These are phyloP conservation scores for Hippasteria phrygiana DNA, from an alignment of 53 echinoderm and acorn worm species.

Conservation along the genomic window DNA sequence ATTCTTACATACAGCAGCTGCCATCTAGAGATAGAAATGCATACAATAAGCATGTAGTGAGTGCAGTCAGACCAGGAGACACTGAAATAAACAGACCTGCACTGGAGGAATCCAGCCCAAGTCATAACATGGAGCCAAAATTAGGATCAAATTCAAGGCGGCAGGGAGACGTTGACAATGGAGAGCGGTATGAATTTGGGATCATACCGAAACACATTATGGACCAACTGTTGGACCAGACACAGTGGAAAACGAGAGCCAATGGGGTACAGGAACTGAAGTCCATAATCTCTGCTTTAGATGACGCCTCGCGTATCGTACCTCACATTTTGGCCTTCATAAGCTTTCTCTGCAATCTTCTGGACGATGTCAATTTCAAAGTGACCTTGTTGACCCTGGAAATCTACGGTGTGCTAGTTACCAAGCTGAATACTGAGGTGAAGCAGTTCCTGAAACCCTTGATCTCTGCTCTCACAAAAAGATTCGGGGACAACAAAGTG, in stretches of 20 bases:
- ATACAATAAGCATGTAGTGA: conserved; percentile 75
- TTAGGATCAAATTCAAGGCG: conserved; percentile 28
- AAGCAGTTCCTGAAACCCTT: conserved; percentile 89
- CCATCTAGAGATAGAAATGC: conserved; percentile 70
- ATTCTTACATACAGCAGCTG: conserved; percentile 78
- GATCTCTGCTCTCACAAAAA: conserved; percentile 87
- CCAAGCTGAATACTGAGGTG: conserved; percentile 79
- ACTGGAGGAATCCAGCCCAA: conserved; percentile 32
- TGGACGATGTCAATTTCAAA: conserved; percentile 97
- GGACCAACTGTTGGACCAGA: conserved; percentile 84
- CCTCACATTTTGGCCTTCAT: conserved; percentile 88
- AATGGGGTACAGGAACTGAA: conserved; percentile 86
- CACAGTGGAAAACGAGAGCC: conserved; percentile 88
- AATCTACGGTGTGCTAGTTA: conserved; percentile 83
- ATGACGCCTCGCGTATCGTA: conserved; percentile 70
- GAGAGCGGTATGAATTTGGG: conserved; percentile 77
- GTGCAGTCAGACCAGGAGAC: conserved; percentile 50
- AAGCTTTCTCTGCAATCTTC: conserved; percentile 92
- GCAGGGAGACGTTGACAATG: conserved; percentile 36
- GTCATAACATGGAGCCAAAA: conserved; percentile 22
- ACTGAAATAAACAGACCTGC: conserved; percentile 47
- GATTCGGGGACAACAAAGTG: conserved; percentile 95
- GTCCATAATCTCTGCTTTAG: conserved; percentile 64
- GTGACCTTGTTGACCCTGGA: conserved; percentile 86
- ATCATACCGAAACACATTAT: conserved; percentile 84